A percentile compares a stretch with the other conserved stretches of the same genome.
phyloP scores from a whole-genome alignment of 1,140 invertebrate species.

The Myzus persicae region DNA sequence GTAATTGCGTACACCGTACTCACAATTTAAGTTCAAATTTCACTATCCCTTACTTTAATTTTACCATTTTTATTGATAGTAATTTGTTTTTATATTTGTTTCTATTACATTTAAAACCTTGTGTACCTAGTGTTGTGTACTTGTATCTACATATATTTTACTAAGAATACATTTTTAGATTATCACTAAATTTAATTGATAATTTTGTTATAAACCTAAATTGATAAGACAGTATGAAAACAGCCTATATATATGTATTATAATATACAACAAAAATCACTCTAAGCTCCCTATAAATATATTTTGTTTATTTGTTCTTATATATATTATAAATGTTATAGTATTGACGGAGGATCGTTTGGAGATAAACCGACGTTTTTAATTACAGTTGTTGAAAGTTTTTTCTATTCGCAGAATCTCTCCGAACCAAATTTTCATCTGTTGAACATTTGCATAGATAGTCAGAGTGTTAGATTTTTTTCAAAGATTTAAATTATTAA shows the following conservation, averaged over 20 bases:
- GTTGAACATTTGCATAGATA: background rate
- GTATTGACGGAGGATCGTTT: background rate
- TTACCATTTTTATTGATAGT: background rate
- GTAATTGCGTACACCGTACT: background rate
- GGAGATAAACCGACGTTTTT: background rate
- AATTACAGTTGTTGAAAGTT: background rate
- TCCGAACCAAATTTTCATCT: background rate
- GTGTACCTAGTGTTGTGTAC: background rate
- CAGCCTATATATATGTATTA: background rate
- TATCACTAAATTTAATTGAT: background rate
- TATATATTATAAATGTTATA: background rate
- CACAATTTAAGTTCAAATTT: background rate
- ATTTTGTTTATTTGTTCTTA: conserved; percentile 5
- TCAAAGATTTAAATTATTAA: background rate
- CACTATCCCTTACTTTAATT: background rate
- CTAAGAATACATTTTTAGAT: background rate
- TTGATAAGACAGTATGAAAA: background rate
- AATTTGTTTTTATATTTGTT: background rate
- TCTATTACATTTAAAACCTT: too few relatives aligned
- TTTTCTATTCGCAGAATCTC: background rate
- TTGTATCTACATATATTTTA: background rate
- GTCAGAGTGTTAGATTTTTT: background rate
- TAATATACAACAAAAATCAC: background rate
- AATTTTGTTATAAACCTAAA: background rate
- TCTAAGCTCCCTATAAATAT: background rate